Conservation (phyloP, 2,888 invertebrate species). For the Amblyjoppa fuscipennis region DNA sequence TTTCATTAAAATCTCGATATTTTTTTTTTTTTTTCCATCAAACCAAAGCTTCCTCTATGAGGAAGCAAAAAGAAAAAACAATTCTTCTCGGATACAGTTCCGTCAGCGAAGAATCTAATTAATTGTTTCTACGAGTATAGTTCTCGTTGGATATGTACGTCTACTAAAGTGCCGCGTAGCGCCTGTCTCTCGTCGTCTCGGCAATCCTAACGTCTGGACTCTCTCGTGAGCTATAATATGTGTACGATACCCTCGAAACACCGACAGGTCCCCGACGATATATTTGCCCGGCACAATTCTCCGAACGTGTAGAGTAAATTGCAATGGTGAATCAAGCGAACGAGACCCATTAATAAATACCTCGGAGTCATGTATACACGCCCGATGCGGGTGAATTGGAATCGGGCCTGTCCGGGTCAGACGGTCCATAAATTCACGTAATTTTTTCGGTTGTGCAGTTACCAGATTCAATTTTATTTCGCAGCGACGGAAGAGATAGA, state of each 20-base stretch:
- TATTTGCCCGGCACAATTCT: neutral
- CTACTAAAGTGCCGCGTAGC: neutral
- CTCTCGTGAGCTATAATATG: neutral
- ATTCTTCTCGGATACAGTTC: conserved; percentile 22
- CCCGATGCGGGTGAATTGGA: neutral
- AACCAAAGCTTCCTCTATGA: too few species aligned
- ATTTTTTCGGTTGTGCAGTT: neutral
- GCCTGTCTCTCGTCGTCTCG: neutral
- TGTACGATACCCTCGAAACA: conserved; percentile 3
- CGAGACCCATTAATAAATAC: neutral
- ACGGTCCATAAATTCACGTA: neutral
- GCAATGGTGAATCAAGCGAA: conserved; percentile 2
- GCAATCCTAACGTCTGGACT: conserved; percentile 27
- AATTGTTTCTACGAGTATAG: conserved; percentile 18
- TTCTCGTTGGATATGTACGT: conserved; percentile 12
- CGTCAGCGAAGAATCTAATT: conserved; percentile 37
- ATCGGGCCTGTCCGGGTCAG: neutral
- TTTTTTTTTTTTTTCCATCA: too few species aligned
- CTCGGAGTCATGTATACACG: neutral
- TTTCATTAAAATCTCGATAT: too few species aligned
- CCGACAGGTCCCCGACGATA: conserved; percentile 1
- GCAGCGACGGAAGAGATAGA: neutral
- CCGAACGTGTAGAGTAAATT: neutral
- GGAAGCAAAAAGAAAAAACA: too few species aligned
- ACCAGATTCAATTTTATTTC: neutral